phyloP scores from a whole-genome alignment of 2,888 invertebrate genomes.

The Troides aeacus region DNA sequence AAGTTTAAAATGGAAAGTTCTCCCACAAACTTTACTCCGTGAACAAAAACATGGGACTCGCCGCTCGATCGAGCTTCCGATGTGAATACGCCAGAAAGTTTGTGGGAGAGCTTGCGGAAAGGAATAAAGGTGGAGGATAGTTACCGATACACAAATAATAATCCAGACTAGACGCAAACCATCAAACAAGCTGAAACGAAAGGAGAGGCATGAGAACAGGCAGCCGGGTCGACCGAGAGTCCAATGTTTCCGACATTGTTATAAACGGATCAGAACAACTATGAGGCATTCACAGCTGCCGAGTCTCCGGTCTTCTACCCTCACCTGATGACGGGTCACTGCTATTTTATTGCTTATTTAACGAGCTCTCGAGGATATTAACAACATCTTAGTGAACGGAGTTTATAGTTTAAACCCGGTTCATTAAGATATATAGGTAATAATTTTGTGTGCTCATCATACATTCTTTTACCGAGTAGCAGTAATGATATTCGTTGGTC shows the following conservation, averaged over 20 bases:
- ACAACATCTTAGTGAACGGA: too few relatives aligned
- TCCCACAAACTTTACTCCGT: slow-evolving; percentile 63
- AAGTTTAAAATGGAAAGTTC: slow-evolving; percentile 41
- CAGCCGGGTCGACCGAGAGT: slow-evolving; percentile 56
- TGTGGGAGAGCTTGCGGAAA: slow-evolving; percentile 59
- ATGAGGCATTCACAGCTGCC: not conserved
- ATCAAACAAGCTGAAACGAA: slow-evolving; percentile 78
- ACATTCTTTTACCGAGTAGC: too few relatives aligned
- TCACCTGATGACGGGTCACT: not conserved
- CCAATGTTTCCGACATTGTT: slow-evolving; percentile 62
- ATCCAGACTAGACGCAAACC: slow-evolving; percentile 79
- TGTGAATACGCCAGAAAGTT: slow-evolving; percentile 47
- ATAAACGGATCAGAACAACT: not conserved
- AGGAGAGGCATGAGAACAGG: slow-evolving; percentile 41
- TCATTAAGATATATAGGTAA: too few relatives aligned
- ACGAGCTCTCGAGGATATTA: too few relatives aligned
- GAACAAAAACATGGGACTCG: slow-evolving; percentile 61
- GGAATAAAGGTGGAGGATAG: slow-evolving; percentile 51
- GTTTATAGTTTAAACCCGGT: too few relatives aligned
- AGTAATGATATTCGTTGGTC: too few relatives aligned
- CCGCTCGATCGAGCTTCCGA: slow-evolving; percentile 54
- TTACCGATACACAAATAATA: slow-evolving; percentile 70
- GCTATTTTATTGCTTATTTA: not conserved
- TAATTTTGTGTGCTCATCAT: too few relatives aligned
- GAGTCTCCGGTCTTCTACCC: not conserved